Base-by-base conservation (phyloP, 2,888 invertebrate species). In the Spisula solida region DNA sequence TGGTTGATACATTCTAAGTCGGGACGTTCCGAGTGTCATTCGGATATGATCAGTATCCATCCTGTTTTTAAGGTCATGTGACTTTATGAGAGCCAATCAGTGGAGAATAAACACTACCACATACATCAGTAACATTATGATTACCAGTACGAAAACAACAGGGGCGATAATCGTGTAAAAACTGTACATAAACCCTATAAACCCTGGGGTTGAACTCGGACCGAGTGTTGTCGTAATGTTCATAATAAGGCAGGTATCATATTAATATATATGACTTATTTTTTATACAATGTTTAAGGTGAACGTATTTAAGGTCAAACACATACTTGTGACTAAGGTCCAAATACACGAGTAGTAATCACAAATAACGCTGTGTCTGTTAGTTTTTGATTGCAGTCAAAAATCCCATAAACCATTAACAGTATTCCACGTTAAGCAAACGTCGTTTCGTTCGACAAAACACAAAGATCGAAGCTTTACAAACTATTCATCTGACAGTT, bases 71-170 rank as follows among this genome's bases (percentile, higher is more conserved):
- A 66, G 10, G 60, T 25, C 60, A n/a, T 25, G n/a, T 75, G 75
- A 75, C 75, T 34, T 14, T 34, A 34, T 75, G n/a, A 14, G 18
- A 16, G 16, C 31, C 34, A 70, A 29, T 85, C 20, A 83, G 55
- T 85, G 81, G 34, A 88, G 81, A 18, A 88, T 85, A 41, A 88
- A 85, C 70, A 88, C 81, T 4, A 85, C 85, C 0, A 88, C 85
- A 70, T 88, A 88, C 82, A 88, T n/a, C 4, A 88, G 75, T 56
- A 88, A 78, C 88, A 88, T 88, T 14, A 88, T 78, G 18, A 88
- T 88, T 25, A 88, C 88, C 29, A 88, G 75, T 18, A 88, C 81
- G 60, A 88, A 88, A 82, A 88, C 82, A 47, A 85, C 81, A 16
- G 88, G 88, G 12, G 88, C 85, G 10, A 88, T 70, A 41, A 82